These are phyloP conservation scores for Nephrotoma guestfalica DNA, from an alignment of 2,888 invertebrate genomes.

Conservation along the genomic window DNA sequence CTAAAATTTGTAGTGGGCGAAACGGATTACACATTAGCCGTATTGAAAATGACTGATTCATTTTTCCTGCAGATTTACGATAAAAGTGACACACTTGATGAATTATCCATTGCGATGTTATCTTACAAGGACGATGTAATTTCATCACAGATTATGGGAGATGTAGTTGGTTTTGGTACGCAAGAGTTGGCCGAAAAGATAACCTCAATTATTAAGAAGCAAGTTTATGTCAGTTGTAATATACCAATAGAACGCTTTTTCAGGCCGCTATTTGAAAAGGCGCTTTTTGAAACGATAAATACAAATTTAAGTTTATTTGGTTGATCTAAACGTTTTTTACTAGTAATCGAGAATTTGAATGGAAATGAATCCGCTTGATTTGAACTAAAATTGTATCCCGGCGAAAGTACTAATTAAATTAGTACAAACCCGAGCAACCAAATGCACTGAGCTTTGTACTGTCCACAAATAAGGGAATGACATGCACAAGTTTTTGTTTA, in stretches of 20 bases:
- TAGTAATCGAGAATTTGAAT: background rate
- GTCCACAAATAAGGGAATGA: no score
- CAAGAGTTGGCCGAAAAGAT: constrained; percentile 26
- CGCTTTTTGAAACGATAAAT: constrained; percentile 31
- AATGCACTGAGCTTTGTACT: no score
- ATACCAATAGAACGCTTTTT: constrained; percentile 24
- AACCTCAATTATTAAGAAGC: constrained; percentile 30
- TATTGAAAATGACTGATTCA: constrained; percentile 32
- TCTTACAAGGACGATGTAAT: constrained; percentile 18
- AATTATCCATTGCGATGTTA: constrained; percentile 22
- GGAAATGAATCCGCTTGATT: background rate
- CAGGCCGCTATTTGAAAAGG: constrained; percentile 27
- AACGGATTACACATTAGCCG: constrained; percentile 26
- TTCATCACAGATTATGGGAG: constrained; percentile 29
- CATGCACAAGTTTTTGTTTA: no score
- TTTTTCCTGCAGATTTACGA: constrained; percentile 33
- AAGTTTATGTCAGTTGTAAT: constrained; percentile 36
- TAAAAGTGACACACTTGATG: constrained; percentile 25
- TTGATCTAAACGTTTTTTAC: background rate
- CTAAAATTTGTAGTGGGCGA: constrained; percentile 26
- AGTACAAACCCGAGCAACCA: no score
- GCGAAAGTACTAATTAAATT: no score
- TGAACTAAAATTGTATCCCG: background rate
- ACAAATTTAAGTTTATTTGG: constrained; percentile 19
- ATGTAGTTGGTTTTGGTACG: constrained; percentile 24